Evolutionary conservation across 1,140 invertebrate genomes (phyloP).

Genomic region (Carposina sasakii): DNA sequence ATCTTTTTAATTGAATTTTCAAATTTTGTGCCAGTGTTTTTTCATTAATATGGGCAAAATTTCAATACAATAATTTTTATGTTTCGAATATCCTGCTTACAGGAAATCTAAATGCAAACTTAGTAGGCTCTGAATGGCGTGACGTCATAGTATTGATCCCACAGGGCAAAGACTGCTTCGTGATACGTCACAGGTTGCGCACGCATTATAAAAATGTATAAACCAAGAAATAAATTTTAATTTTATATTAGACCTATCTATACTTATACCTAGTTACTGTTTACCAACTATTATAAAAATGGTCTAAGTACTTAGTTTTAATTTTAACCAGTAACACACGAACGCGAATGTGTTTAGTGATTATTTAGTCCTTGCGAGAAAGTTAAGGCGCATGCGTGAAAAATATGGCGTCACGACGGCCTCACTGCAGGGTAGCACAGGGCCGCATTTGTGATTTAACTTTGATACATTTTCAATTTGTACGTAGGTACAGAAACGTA

Average conservation of each 20-base stretch:
- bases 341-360: slow-evolving; percentile 41
- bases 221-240: no score
- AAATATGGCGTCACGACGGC: slow-evolving; percentile 53
- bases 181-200: slow-evolving; percentile 19
- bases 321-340: slow-evolving; percentile 36
- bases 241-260: no score
- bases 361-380: no score
- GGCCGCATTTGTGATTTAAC: slow-evolving; percentile 26
- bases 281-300: no score
- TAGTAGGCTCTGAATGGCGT: slow-evolving; percentile 44
- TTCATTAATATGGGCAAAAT: no score
- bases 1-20: no score
- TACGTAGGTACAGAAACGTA: no score
- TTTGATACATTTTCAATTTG: neutral
- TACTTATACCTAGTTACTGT: no score
- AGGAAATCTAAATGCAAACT: neutral
- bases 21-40: no score
- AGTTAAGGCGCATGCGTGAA: slow-evolving; percentile 58
- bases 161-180: slow-evolving; percentile 36
- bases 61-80: no score
- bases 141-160: slow-evolving; percentile 63
- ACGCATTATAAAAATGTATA: slow-evolving; percentile 6
- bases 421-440: slow-evolving; percentile 57
- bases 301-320: no score
- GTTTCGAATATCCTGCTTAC: no score